Evolutionary conservation across 2,888 invertebrate genomes (phyloP), one percentile per base, ranked within the genome.

Genomic region (Suillia variegata): DNA sequence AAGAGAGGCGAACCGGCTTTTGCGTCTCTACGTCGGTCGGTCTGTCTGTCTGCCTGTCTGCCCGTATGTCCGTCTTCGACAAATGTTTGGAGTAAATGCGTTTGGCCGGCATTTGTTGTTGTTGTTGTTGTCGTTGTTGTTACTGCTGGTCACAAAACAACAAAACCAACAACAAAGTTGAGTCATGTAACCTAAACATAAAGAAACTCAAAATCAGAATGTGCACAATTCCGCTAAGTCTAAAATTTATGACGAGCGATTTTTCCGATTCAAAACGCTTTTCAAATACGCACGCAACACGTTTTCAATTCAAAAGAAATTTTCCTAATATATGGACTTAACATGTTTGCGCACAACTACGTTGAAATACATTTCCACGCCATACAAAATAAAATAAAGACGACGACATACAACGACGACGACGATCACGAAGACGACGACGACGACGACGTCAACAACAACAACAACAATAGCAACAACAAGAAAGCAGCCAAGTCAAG

Each of bases 1-100:
- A n/a, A n/a, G n/a, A 38, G 38, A 38, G 38, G 38, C 38, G 38
- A 38, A 38, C 38, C 38, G 38, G 38, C 38, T 38, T 38, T 38
- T 38, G 38, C 38, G 38, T 38, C 38, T 38, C n/a, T 8, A 4
- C 38, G n/a, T n/a, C n/a, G n/a, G n/a, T n/a, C n/a, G n/a, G n/a
- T n/a, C n/a, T n/a, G n/a, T n/a, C n/a, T n/a, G n/a, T n/a, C n/a
- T n/a, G n/a, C n/a, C n/a, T n/a, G n/a, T n/a, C n/a, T n/a, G n/a
- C n/a, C n/a, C n/a, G n/a, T n/a, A n/a, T n/a, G n/a, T n/a, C n/a
- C n/a, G 26, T 26, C 26, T 26, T 26, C 26, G 6, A 26, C 26
- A 10, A 26, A 6, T 10, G 26, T 26, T 26, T 26, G 26, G 26
- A 26, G 26, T 10, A 26, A 26, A 38, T 38, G 38, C 38, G 38